Conservation (phyloP, 2,888 invertebrate genomes). For the Sussaba pulchella region DNA sequence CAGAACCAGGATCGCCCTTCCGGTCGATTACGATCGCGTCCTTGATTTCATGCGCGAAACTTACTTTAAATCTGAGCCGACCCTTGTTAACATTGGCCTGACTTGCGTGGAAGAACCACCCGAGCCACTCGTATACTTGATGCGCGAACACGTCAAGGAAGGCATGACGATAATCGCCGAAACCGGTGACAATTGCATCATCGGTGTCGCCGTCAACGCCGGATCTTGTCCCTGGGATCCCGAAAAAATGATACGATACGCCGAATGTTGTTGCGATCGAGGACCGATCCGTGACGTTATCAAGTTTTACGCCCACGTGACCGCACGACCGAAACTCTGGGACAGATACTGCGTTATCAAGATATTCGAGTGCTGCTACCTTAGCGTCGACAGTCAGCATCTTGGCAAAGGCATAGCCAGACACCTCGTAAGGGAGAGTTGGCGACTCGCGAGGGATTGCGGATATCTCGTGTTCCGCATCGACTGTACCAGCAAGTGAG, state of each 20-base stretch:
- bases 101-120: constrained; percentile 64
- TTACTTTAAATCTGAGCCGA: constrained; percentile 76
- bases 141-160: constrained; percentile 71
- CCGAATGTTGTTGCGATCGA: constrained; percentile 67
- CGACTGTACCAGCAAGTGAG: constrained; percentile 77
- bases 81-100: constrained; percentile 72
- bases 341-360: constrained; percentile 68
- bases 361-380: constrained; percentile 75
- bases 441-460: constrained; percentile 76
- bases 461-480: constrained; percentile 75
- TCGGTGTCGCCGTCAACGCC: constrained; percentile 75
- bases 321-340: constrained; percentile 71
- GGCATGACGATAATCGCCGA: constrained; percentile 77
- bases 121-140: constrained; percentile 67
- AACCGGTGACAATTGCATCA: constrained; percentile 68
- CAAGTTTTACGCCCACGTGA: constrained; percentile 73
- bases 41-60: constrained; percentile 74
- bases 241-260: constrained; percentile 49
- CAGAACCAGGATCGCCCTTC: constrained; percentile 74
- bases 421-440: constrained; percentile 76
- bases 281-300: constrained; percentile 69
- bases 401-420: constrained; percentile 73
- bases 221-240: constrained; percentile 67
- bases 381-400: constrained; percentile 73
- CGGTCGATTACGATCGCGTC: constrained; percentile 74